Evolutionary conservation across 2,113 vertebrate species (phyloP), one percentile per base, ranked within the genome.

Genomic region (Archilochus colubris): DNA sequence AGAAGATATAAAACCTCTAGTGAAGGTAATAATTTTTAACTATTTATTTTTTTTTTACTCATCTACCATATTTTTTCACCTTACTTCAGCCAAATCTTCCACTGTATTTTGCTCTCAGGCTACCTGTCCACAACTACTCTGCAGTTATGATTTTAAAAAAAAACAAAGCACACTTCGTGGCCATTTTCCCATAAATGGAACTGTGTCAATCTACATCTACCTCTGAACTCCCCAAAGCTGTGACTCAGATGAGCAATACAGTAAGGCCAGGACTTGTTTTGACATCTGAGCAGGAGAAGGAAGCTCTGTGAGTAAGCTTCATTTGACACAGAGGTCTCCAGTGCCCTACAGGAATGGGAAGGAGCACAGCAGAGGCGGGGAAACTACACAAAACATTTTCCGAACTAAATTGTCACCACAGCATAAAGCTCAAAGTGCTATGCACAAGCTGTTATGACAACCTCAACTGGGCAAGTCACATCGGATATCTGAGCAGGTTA

Each of bases 381-480:
- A 16, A 27, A 16, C 19, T 1, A 12, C 0, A 14, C 38, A 8
- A n/a, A 21, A 1, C 21, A 4, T 11, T 21, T 6, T 8, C 30
- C 1, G 25, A 3, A 12, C 11, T 2, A 4, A 13, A 6, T 0
- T 12, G 72, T 15, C 72, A 31, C 14, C 1, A 1, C 4, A 9
- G 11, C 0, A 6, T 31, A 24, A 33, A 36, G 79, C 53, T 61
- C 69, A 1, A 2, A 5, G 28, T 0, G 66, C 40, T 31, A 0
- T 0, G 50, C 2, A 0, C 8, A 0, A 2, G 38, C 44, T 4
- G 46, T 3, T 23, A 0, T 1, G 75, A 58, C 91, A 86, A 75
- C 58, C 70, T 1, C 79, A 4, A 11, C 1, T 1, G 33, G 20
- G 16, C 1, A 36, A 27, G 30, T 13, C 88, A 20, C 74, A 50